Percentiles rank a stretch among this genome's conserved stretches.
Evolutionary conservation across 2,797 vertebrate genomes (phyloP).

Genomic region (Taeniopygia guttata): DNA sequence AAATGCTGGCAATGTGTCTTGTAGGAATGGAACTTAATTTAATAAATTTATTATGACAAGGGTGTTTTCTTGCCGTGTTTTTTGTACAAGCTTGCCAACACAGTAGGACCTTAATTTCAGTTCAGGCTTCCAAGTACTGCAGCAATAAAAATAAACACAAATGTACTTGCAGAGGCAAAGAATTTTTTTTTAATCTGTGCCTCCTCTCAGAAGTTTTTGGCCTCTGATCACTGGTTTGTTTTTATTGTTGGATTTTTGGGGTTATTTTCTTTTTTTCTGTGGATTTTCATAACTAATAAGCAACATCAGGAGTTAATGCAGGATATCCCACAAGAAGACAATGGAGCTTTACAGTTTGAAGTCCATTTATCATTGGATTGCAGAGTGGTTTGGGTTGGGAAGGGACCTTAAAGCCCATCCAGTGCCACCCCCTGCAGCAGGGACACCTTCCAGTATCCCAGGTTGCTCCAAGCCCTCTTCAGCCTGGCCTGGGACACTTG

Average conservation of each 20-base stretch:
- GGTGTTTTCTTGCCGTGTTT: not conserved
- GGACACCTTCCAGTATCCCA: not conserved
- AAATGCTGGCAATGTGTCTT: not conserved
- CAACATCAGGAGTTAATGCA: accelerated
- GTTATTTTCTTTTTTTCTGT: not conserved
- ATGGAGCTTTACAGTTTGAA: accelerated
- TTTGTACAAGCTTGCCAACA: not conserved
- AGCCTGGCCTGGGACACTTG: too few species aligned
- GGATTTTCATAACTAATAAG: not conserved
- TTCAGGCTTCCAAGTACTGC: not conserved
- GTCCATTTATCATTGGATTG: not conserved
- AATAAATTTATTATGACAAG: not conserved
- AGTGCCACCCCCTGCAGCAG: not conserved
- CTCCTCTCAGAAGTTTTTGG: not conserved
- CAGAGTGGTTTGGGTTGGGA: not conserved
- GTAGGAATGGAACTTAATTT: not conserved
- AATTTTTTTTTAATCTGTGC: not conserved
- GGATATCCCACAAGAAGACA: not conserved
- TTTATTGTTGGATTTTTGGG: not conserved
- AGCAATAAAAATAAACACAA: not conserved
- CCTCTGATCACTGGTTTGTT: not conserved
- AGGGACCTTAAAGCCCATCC: not conserved
- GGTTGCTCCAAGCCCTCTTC: not conserved
- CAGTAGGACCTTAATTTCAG: not conserved
- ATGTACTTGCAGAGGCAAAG: not conserved